Base-by-base conservation (phyloP, 2,888 invertebrate genomes). In the Griposia aprilina region DNA sequence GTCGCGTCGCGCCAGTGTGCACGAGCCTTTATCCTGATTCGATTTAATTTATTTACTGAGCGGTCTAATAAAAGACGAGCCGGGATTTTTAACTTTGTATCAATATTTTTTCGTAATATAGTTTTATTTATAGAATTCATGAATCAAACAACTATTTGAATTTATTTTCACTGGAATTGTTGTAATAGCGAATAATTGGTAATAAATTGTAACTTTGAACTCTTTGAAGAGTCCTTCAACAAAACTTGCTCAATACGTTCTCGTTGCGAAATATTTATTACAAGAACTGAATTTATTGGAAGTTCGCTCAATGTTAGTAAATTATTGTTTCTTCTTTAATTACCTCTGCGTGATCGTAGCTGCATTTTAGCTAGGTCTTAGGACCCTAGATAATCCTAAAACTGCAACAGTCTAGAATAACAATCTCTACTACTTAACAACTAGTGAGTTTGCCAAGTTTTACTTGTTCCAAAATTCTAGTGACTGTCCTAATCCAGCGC, bases 31-130 rank as follows among this genome's bases (percentile, higher is more conserved):
- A 60, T 66, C 15, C 63, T 50, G 41, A 62, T 66, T 65, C 62
- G 17, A 73, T 81, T 73, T 48, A 57, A 83, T 71, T 65, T 68
- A 62, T 83, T 81, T 62, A 84, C 85, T 70, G 52, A 76, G 52
- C 82, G 36, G 20, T 83, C 59, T 83, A 86, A 83, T 86, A 78
- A 71, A 83, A 83, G 59, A 78, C n/a, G 67, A 17, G 23, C 48
- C 41, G 50, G 45, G 41, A 59, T 82, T 78, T 74, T 68, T 76
- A 86, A 73, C 62, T 83, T 70, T 60, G 48, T 65, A 65, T 74
- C 70, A 76, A 71, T 83, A 65, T 36, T 36, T 36, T 1, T 36
- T 36, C 30, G 30, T 36, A 36, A 36, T 3, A 3, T 36, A 86
- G 67, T 68, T 83, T 83, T 68, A 86, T 74, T 74, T 65, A 26